phyloP scores from a whole-genome alignment of 2,797 vertebrate genomes.

The Alcedo atthis region DNA sequence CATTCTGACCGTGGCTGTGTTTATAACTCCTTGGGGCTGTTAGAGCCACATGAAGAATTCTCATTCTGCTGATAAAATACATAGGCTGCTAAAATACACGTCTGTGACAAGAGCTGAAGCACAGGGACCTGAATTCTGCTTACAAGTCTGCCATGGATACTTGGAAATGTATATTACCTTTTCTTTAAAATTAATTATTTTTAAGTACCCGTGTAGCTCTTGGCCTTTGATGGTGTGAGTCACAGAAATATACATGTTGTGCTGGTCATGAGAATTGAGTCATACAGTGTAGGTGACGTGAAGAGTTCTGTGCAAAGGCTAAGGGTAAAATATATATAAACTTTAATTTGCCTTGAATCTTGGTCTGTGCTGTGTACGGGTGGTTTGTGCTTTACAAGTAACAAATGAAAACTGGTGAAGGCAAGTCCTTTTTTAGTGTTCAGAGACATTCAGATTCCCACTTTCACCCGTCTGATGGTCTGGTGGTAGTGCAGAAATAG shows the following conservation, averaged over 20 bases:
- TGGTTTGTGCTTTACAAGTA: neutral
- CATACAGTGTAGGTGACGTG: neutral
- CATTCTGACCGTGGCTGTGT: neutral
- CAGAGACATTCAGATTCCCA: neutral
- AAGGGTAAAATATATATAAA: neutral
- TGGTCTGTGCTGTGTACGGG: neutral
- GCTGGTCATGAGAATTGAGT: neutral
- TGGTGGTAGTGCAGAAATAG: neutral
- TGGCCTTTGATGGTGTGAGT: neutral
- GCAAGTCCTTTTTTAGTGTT: neutral
- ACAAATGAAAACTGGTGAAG: neutral
- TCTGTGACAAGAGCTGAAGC: neutral
- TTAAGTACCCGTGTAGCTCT: neutral
- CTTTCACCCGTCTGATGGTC: neutral
- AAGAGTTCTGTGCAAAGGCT: neutral
- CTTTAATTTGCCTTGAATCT: neutral
- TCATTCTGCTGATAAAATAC: neutral
- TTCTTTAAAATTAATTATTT: neutral
- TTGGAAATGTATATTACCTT: neutral
- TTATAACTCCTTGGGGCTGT: constrained; percentile 34
- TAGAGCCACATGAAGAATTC: neutral
- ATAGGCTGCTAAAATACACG: neutral
- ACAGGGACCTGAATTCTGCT: neutral
- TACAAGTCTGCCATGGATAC: neutral
- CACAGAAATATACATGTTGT: neutral